Percentiles rank a stretch among this genome's conserved stretches.
These are phyloP conservation scores for Agrotis exclamationis DNA, from an alignment of 2,888 invertebrate genomes.

Conservation along the genomic window DNA sequence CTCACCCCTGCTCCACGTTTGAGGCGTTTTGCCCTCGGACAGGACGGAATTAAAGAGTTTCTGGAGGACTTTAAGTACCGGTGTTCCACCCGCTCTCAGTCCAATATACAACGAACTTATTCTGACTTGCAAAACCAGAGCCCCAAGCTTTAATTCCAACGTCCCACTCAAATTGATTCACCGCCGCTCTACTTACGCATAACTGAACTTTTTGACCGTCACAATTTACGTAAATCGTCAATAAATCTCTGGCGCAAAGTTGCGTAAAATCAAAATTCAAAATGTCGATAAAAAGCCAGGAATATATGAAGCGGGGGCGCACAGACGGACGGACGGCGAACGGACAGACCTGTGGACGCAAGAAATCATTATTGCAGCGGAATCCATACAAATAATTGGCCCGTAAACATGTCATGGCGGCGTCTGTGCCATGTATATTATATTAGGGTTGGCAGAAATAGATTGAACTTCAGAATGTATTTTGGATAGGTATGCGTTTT, in stretches of 20 bases:
- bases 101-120: not conserved
- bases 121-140: not conserved
- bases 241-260: constrained; percentile 79
- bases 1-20: too few relatives aligned
- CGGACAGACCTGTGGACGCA: constrained; percentile 79
- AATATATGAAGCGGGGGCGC: constrained; percentile 77
- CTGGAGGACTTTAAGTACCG: too few relatives aligned
- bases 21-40: too few relatives aligned
- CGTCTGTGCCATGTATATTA: constrained; percentile 90
- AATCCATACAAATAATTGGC: constrained; percentile 92
- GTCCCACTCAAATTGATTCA: constrained; percentile 34
- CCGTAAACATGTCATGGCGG: constrained; percentile 91
- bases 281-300: constrained; percentile 81
- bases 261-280: constrained; percentile 82
- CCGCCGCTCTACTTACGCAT: constrained; percentile 55
- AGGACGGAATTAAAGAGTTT: too few relatives aligned
- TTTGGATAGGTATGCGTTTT: not conserved
- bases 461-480: not conserved
- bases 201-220: constrained; percentile 57
- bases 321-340: constrained; percentile 66
- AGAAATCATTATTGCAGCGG: constrained; percentile 90
- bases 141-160: constrained; percentile 12
- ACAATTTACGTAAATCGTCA: constrained; percentile 67
- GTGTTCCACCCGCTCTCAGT: too few relatives aligned
- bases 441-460: constrained; percentile 78